These are phyloP conservation scores for Elephantulus edwardii DNA, from an alignment of 2,113 vertebrate species.

Conservation along the genomic window DNA sequence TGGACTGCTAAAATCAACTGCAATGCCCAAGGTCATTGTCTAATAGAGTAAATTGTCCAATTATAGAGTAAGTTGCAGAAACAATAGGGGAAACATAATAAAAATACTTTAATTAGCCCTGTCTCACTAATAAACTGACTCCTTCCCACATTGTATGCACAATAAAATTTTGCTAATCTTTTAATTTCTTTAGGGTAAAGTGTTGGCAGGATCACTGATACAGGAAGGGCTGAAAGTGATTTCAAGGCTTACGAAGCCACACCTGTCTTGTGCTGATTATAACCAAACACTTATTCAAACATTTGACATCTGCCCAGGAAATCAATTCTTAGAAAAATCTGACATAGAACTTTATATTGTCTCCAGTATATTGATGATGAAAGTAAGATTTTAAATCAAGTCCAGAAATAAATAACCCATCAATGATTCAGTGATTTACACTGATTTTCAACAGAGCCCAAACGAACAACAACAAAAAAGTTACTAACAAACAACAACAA, in stretches of 20 bases:
- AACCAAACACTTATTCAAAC: not conserved
- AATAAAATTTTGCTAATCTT: conserved; percentile 52
- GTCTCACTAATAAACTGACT: conserved; percentile 61
- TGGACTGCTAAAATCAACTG: conserved; percentile 44
- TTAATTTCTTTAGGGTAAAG: conserved; percentile 55
- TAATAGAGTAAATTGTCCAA: conserved; percentile 76
- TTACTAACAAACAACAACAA: too few species aligned
- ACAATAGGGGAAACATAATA: conserved; percentile 64
- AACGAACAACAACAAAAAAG: too few species aligned
- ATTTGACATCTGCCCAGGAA: not conserved
- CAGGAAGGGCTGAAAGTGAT: not conserved
- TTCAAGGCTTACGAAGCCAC: not conserved
- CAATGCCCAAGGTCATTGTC: conserved; percentile 73
- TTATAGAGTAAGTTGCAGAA: conserved; percentile 67
- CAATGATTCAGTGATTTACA: not conserved
- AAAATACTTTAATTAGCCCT: conserved; percentile 75
- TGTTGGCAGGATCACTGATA: conserved; percentile 32
- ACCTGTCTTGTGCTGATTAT: not conserved
- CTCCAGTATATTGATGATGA: not conserved
- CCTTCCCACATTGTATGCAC: conserved; percentile 32
- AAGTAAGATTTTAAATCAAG: not conserved
- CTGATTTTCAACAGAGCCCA: too few species aligned
- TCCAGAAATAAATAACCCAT: not conserved
- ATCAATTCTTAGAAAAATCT: not conserved
- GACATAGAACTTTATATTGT: not conserved